Base-by-base conservation (phyloP, 1,140 invertebrate genomes). In the Globodera rostochiensis region DNA sequence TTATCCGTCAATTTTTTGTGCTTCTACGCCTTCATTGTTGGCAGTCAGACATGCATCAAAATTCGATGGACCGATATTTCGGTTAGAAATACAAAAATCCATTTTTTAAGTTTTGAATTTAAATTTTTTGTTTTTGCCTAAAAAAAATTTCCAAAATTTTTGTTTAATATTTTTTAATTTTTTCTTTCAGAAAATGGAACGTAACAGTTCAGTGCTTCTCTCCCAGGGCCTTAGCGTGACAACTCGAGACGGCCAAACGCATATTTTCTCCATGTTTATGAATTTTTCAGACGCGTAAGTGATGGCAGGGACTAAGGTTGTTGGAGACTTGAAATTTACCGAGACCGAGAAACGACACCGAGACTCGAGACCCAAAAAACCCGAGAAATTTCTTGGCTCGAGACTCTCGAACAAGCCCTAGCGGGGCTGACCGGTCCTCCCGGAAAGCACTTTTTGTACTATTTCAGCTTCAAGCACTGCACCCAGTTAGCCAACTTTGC, bases 401-500 rank as follows among this genome's bases (percentile, higher is more conserved):
- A 25, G 25, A 36, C 36, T 36, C 36, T 36, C 36, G 36, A 36
- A 36, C 36, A 36, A 36, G 36, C 36, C 36, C 36, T 36, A 36
- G 36, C 36, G 36, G 36, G 1, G 36, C 36, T 36, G 36, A 36
- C 36, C 1, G 36, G 3, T 36, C 36, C 36, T 36, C 2, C 36
- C 36, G 36, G 36, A 36, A 36, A 36, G 36, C 36, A 36, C 36
- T 36, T 71, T 71, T 9, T 15, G 5, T 45, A 21, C 15, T 64
- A n/a, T 71, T 78, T 8, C 64, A 78, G 77, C 0, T 97, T 94
- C 91, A 92, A 92, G 67, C 90, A 98, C 78, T 97, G 98, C 93
- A 94, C 96, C 87, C 96, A 98, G 91, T 91, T 99, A 60, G 95
- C 95, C 71, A 98, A 98, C 91, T 93, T 98, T 91, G 96, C 96